Evolutionary conservation across 2,113 vertebrate species (phyloP).

Genomic region (Pedetes capensis): DNA sequence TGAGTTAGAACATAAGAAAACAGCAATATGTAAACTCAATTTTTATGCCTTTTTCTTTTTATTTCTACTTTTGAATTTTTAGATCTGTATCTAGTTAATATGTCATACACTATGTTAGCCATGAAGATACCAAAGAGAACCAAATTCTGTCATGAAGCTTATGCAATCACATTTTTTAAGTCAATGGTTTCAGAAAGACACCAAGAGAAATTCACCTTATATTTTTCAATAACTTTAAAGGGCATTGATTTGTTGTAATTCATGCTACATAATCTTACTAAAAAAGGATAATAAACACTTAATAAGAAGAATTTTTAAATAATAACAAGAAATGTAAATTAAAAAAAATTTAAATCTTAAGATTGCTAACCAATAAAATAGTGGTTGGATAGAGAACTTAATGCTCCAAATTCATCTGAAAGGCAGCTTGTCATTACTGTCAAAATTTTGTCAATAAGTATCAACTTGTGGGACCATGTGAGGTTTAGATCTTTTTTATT

Average conservation of each 20-base stretch:
- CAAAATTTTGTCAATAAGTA: neutral
- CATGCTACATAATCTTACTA: neutral
- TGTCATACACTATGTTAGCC: neutral
- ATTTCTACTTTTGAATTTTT: neutral
- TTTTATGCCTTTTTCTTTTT: neutral
- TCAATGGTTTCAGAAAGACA: neutral
- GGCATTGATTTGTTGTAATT: neutral
- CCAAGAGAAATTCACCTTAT: neutral
- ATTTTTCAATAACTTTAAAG: neutral
- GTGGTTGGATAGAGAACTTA: neutral
- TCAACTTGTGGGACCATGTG: fast-evolving
- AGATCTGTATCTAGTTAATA: neutral
- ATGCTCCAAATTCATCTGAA: neutral
- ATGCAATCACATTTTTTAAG: neutral
- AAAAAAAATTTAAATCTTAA: neutral
- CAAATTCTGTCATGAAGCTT: neutral
- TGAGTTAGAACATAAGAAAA: neutral
- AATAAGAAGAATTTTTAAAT: no score
- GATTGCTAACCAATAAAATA: neutral
- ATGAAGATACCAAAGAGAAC: neutral
- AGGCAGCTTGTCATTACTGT: neutral
- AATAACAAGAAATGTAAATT: neutral
- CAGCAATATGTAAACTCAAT: neutral
- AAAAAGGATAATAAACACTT: neutral
- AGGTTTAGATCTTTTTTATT: neutral